These are phyloP conservation scores for Luscinia megarhynchos DNA, from an alignment of 2,797 vertebrate species.

Conservation along the genomic window DNA sequence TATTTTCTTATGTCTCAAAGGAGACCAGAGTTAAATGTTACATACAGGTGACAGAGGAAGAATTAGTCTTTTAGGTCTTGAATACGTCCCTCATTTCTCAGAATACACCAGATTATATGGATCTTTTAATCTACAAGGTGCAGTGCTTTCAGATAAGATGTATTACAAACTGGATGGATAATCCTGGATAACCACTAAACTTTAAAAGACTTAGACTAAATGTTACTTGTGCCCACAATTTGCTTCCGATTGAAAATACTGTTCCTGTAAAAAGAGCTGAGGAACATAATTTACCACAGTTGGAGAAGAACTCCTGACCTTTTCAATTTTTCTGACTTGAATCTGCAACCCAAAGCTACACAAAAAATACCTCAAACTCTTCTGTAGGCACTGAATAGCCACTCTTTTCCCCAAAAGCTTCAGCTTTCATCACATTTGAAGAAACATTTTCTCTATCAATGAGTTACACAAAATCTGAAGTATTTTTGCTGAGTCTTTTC, in stretches of 20 bases:
- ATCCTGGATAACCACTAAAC: neutral
- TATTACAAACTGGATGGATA: neutral
- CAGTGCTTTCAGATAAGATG: neutral
- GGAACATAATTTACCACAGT: neutral
- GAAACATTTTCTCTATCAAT: neutral
- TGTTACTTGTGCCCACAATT: neutral
- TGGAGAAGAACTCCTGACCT: neutral
- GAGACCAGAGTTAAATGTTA: neutral
- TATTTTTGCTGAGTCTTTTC: neutral
- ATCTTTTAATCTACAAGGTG: neutral
- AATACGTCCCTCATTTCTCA: neutral
- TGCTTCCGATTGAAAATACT: neutral
- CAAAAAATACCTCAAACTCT: neutral
- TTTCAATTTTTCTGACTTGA: neutral
- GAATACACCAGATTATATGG: neutral
- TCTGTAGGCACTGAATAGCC: neutral
- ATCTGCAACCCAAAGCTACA: neutral
- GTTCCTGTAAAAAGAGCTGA: neutral
- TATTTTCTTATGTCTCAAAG: neutral
- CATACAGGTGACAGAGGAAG: neutral
- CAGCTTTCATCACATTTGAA: neutral
- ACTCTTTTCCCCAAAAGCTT: neutral
- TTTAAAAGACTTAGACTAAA: neutral
- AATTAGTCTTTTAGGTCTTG: neutral
- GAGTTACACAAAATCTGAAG: neutral